Percentiles rank a stretch among this genome's conserved stretches.
Conservation (phyloP, 2,113 vertebrate species). For the Apaloderma vittatum region DNA sequence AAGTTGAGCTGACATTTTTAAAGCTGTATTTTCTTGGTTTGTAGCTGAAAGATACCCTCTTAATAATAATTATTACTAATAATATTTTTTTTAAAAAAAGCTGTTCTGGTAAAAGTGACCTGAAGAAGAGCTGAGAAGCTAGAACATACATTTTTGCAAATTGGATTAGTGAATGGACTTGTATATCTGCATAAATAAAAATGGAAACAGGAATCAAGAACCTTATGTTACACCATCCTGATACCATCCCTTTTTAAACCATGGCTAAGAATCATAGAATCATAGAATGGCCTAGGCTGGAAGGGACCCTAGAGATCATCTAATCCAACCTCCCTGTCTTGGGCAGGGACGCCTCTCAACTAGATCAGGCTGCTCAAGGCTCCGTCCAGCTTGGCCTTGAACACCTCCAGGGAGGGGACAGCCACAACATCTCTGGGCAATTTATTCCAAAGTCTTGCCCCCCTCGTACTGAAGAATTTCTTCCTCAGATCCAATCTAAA, state of each 20-base stretch:
- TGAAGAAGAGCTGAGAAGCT: not conserved
- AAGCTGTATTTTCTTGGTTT: not conserved
- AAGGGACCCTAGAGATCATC: too few relatives aligned
- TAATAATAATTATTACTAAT: not conserved
- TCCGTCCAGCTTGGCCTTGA: too few relatives aligned
- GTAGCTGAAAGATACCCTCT: not conserved
- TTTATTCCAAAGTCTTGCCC: too few relatives aligned
- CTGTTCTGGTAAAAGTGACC: not conserved
- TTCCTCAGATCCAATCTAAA: too few relatives aligned
- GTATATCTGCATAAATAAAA: not conserved
- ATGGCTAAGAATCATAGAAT: not conserved
- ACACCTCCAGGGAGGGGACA: too few relatives aligned
- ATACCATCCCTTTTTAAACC: not conserved
- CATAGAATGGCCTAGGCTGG: too few relatives aligned
- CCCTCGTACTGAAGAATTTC: too few relatives aligned
- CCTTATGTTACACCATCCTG: not conserved
- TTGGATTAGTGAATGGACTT: not conserved
- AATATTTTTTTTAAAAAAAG: not conserved
- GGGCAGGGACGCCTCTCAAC: too few relatives aligned
- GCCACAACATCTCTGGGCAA: too few relatives aligned
- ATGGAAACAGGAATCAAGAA: not conserved
- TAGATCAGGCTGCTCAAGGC: too few relatives aligned
- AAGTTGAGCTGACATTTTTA: not conserved
- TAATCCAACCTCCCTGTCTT: too few relatives aligned
- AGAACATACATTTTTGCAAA: not conserved